Conservation (phyloP, 2,113 vertebrate genomes). For the Eonycteris spelaea region DNA sequence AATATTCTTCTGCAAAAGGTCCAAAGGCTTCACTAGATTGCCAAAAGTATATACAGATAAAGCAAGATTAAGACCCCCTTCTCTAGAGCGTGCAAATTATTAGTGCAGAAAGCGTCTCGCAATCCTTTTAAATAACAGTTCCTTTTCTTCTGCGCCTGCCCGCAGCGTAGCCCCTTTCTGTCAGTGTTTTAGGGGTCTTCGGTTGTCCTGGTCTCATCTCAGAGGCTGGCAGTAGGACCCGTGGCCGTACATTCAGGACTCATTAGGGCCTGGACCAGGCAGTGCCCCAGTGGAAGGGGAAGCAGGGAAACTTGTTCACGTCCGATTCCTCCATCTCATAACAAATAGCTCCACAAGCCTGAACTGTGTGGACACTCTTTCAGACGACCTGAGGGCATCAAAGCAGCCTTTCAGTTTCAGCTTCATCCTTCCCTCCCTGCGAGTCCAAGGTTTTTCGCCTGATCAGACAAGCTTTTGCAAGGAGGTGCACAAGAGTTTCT, state of each 20-base stretch:
- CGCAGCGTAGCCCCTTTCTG: neutral
- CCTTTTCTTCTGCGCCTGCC: neutral
- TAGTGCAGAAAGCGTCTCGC: neutral
- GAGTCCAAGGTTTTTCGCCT: neutral
- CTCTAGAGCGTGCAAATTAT: neutral
- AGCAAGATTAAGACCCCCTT: neutral
- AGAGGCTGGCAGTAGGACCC: neutral
- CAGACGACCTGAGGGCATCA: neutral
- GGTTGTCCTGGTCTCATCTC: neutral
- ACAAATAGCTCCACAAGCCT: neutral
- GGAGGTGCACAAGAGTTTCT: neutral
- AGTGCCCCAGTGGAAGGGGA: neutral
- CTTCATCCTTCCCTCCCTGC: neutral
- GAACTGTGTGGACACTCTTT: neutral
- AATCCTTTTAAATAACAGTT: neutral
- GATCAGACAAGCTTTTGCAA: neutral
- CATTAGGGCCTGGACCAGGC: neutral
- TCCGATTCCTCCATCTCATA: neutral
- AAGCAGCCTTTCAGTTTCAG: neutral
- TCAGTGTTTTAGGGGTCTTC: neutral
- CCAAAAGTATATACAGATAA: neutral
- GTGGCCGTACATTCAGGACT: neutral
- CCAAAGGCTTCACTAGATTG: neutral
- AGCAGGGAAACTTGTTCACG: neutral
- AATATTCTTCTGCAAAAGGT: neutral